Evolutionary conservation across 2,113 vertebrate genomes (phyloP).

Genomic region (Cryptotis parvus): DNA sequence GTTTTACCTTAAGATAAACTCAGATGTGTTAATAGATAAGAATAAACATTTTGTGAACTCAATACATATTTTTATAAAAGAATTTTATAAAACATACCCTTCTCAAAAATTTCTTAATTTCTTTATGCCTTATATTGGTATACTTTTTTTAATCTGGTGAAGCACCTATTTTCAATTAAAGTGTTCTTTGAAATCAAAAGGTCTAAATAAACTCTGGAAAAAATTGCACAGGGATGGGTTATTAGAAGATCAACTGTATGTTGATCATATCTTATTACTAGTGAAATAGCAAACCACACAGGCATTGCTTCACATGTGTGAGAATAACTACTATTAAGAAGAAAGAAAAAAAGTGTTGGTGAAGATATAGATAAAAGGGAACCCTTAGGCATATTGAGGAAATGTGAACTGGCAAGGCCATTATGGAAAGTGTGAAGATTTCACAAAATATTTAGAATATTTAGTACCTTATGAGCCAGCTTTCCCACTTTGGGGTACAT

Average conservation of each 20-base stretch:
- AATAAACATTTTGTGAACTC: constrained; percentile 27
- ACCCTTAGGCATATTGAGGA: neutral
- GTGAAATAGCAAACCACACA: neutral
- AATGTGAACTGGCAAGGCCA: neutral
- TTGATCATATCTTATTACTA: neutral
- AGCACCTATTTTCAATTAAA: neutral
- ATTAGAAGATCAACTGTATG: neutral
- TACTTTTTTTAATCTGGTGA: neutral
- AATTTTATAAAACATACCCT: neutral
- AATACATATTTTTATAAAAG: neutral
- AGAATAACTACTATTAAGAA: neutral
- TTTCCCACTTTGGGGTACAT: no score
- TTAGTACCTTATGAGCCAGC: no score
- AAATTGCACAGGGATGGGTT: neutral
- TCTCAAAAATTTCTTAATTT: constrained; percentile 4
- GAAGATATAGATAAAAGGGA: neutral
- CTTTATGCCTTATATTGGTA: neutral
- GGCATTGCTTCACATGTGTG: neutral
- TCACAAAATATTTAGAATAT: no score
- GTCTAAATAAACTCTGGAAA: constrained; percentile 39
- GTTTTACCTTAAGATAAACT: constrained; percentile 40
- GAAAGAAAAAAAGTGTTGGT: neutral
- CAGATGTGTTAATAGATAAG: neutral
- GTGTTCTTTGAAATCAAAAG: neutral
- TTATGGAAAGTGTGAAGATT: neutral